phyloP scores from a whole-genome alignment of 2,113 vertebrate genomes.

The Phoenicopterus ruber region DNA sequence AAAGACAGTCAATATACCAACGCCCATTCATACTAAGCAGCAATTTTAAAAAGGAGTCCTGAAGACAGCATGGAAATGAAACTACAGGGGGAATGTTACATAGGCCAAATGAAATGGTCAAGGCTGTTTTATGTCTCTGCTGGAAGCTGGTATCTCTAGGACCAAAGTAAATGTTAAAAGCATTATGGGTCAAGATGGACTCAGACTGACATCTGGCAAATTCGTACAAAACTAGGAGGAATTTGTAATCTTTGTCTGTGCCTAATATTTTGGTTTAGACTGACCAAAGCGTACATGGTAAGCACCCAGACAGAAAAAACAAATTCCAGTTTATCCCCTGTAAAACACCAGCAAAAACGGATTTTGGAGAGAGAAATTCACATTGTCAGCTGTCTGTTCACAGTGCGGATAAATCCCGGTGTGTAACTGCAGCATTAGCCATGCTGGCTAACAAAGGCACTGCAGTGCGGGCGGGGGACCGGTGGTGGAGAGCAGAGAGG shows the following conservation, averaged over 20 bases:
- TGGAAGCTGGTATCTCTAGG: neutral
- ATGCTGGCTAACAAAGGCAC: neutral
- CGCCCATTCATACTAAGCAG: neutral
- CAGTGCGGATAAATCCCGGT: fast-evolving
- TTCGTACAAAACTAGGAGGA: neutral
- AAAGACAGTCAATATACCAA: neutral
- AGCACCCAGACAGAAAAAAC: neutral
- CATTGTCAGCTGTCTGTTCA: neutral
- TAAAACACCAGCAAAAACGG: neutral
- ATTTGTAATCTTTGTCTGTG: neutral
- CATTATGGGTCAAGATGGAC: neutral
- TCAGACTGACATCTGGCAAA: neutral
- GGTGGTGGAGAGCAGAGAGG: neutral
- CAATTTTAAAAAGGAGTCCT: neutral
- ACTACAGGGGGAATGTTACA: neutral
- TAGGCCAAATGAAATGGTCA: neutral
- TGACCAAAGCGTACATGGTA: neutral
- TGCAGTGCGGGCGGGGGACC: neutral
- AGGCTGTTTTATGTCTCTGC: neutral
- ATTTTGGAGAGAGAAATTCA: neutral
- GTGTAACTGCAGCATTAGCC: neutral
- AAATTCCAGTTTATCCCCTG: neutral
- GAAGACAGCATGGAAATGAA: neutral
- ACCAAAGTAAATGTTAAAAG: slow-evolving; percentile 19
- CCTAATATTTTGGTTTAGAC: neutral